Percentiles rank a stretch among this genome's conserved stretches.
Evolutionary conservation across 2,797 vertebrate species (phyloP).

Genomic region (Coilia nasus): DNA sequence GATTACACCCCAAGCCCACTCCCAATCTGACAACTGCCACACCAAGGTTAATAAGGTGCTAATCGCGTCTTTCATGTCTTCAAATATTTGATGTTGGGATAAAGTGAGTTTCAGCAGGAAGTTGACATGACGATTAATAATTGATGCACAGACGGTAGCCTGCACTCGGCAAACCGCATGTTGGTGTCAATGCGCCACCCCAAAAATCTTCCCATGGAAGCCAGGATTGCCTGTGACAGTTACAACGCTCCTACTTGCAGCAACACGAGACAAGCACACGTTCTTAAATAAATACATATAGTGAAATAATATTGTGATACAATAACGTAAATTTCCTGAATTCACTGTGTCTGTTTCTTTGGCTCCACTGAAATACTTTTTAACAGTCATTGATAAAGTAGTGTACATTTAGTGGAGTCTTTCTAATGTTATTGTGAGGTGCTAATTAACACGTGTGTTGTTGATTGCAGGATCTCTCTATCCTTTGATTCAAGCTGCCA

Average conservation of each 20-base stretch:
- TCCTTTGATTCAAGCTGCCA: slow-evolving; percentile 73
- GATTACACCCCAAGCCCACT: not conserved
- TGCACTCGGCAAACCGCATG: not conserved
- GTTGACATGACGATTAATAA: slow-evolving; percentile 37
- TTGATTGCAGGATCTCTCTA: slow-evolving; percentile 73
- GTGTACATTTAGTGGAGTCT: slow-evolving; percentile 68
- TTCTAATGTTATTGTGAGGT: slow-evolving; percentile 76
- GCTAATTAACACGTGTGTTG: slow-evolving; percentile 83
- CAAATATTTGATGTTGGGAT: slow-evolving; percentile 75
- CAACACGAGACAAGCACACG: not conserved
- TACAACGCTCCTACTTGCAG: not conserved
- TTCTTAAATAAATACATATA: too few species aligned
- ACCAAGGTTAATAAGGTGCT: slow-evolving; percentile 68
- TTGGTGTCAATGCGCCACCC: slow-evolving; percentile 12
- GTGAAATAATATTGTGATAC: too few species aligned
- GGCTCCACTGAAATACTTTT: too few species aligned
- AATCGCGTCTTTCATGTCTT: slow-evolving; percentile 59
- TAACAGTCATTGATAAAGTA: not conserved
- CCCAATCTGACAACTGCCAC: slow-evolving; percentile 53
- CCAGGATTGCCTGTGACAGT: not conserved
- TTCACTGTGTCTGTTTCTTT: not conserved
- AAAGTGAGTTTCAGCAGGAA: slow-evolving; percentile 59
- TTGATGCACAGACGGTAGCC: slow-evolving; percentile 7
- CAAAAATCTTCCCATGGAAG: not conserved
- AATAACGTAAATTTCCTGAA: not conserved